Evolutionary conservation across 2,888 invertebrate genomes (phyloP).

Genomic region (Lochmaea crataegi): DNA sequence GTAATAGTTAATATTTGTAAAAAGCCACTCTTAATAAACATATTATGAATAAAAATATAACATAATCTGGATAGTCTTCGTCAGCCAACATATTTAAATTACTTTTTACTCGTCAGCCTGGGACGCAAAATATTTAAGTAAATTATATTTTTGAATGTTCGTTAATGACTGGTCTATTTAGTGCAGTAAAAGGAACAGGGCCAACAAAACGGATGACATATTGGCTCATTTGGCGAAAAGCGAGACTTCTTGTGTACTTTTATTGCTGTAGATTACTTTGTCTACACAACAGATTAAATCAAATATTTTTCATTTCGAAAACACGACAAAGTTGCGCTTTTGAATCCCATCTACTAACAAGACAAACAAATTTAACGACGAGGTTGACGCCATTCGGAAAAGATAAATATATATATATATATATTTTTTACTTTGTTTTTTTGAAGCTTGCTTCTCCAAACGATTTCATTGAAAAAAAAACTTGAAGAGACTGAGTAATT

Average conservation of each 20-base stretch:
- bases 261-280: constrained; percentile 65
- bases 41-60: too few relatives aligned
- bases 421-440: constrained; percentile 34
- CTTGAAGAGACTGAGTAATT: not conserved
- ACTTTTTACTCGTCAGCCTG: too few relatives aligned
- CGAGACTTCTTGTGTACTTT: constrained; percentile 65
- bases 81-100: too few relatives aligned
- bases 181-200: constrained; percentile 46
- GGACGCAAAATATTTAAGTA: too few relatives aligned
- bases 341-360: constrained; percentile 42
- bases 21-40: too few relatives aligned
- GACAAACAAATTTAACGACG: constrained; percentile 42
- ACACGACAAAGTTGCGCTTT: constrained; percentile 39
- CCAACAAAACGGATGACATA: constrained; percentile 58
- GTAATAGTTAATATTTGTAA: too few relatives aligned
- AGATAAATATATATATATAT: constrained; percentile 33
- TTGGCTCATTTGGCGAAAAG: constrained; percentile 62
- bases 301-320: constrained; percentile 64
- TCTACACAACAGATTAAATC: constrained; percentile 66
- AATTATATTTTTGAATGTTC: not conserved
- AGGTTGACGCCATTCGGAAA: constrained; percentile 33
- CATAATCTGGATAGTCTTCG: too few relatives aligned
- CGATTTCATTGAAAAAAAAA: not conserved
- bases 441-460: not conserved
- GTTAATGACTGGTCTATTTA: constrained; percentile 36